Conservation (phyloP, 2,888 invertebrate species). For the Oligia latruncula region DNA sequence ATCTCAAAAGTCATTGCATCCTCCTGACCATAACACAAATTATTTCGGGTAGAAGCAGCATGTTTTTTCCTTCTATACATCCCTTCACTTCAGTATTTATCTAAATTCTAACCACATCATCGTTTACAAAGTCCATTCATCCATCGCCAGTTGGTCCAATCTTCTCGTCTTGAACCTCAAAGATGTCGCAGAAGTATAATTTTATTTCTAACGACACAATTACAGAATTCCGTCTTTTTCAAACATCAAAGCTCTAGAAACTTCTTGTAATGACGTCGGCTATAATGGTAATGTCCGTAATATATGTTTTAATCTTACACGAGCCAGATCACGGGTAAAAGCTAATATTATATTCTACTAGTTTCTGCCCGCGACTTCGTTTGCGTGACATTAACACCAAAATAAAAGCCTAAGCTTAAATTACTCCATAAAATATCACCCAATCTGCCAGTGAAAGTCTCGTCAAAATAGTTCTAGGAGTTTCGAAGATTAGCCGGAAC, state of each 20-base stretch:
- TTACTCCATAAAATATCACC: background rate
- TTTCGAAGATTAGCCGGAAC: background rate
- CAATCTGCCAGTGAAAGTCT: background rate
- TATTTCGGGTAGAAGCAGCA: background rate
- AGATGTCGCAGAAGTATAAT: background rate
- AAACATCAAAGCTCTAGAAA: slow-evolving; percentile 46
- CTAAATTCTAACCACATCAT: background rate
- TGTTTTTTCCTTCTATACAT: too few relatives aligned
- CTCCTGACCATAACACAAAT: too few relatives aligned
- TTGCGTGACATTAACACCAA: background rate
- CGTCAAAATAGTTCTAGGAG: background rate
- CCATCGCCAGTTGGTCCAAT: background rate
- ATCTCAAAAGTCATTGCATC: background rate
- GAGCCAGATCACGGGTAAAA: slow-evolving; percentile 31
- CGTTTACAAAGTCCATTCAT: background rate
- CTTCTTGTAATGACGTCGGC: slow-evolving; percentile 23
- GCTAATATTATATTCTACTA: slow-evolving; percentile 34
- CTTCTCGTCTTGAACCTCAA: background rate
- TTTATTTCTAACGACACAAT: slow-evolving; percentile 21
- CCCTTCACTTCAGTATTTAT: background rate
- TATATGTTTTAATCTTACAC: slow-evolving; percentile 36
- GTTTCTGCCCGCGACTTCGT: background rate
- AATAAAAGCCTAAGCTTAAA: background rate
- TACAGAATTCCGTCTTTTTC: slow-evolving; percentile 1
- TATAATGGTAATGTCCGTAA: slow-evolving; percentile 32